A percentile compares a stretch with the other conserved stretches of the same genome.
Conservation (phyloP, 1,140 invertebrate species). For the Onthophagus taurus region DNA sequence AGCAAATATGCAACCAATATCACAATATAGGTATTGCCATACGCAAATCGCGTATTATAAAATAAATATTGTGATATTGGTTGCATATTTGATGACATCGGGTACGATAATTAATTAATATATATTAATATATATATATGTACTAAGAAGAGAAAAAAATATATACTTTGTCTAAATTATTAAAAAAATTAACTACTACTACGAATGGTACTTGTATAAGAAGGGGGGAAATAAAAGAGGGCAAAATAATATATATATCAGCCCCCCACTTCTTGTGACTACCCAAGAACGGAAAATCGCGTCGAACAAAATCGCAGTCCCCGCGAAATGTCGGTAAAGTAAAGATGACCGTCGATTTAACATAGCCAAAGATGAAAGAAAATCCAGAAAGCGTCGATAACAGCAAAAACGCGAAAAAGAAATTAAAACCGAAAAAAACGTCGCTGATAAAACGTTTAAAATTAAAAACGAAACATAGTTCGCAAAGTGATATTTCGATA, state of each 20-base stretch:
- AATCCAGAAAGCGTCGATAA: slow-evolving; percentile 8
- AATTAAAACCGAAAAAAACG: slow-evolving; percentile 19
- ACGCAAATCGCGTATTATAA: too few species aligned
- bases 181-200: too few species aligned
- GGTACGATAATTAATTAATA: too few species aligned
- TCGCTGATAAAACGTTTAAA: slow-evolving; percentile 20
- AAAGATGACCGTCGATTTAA: slow-evolving; percentile 9
- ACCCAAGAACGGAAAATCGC: slow-evolving; percentile 5
- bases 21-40: too few species aligned
- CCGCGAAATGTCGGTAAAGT: neutral
- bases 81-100: too few species aligned
- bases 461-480: slow-evolving; percentile 10
- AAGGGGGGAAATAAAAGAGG: too few species aligned
- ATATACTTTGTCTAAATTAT: too few species aligned
- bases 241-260: neutral
- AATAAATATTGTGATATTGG: too few species aligned
- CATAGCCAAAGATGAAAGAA: slow-evolving; percentile 1
- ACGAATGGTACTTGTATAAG: too few species aligned
- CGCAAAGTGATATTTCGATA: slow-evolving; percentile 13
- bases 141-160: too few species aligned
- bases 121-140: too few species aligned
- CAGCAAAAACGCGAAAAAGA: slow-evolving; percentile 1
- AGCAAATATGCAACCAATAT: too few species aligned
- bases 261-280: slow-evolving; percentile 3
- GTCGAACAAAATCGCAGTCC: neutral